Conservation (phyloP, 2,888 invertebrate species). For the Coleophora deauratella region DNA sequence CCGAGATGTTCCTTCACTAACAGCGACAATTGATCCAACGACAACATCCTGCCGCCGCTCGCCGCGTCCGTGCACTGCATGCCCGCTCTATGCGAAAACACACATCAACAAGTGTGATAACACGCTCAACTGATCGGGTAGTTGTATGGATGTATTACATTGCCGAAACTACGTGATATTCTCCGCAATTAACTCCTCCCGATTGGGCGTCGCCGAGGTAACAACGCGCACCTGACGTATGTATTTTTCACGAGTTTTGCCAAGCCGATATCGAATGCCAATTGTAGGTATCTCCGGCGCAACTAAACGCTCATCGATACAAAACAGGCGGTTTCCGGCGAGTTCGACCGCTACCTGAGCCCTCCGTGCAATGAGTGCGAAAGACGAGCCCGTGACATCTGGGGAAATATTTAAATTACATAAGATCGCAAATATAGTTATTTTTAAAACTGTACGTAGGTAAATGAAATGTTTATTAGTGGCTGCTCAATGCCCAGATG, state of each 20-base stretch:
- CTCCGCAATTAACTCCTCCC: slow-evolving; percentile 46
- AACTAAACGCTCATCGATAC: slow-evolving; percentile 10
- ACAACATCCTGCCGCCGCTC: slow-evolving; percentile 66
- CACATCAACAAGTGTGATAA: slow-evolving; percentile 62
- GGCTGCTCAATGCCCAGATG: slow-evolving; percentile 24
- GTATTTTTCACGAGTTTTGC: slow-evolving; percentile 45
- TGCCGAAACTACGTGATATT: slow-evolving; percentile 48
- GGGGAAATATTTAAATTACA: slow-evolving; percentile 35
- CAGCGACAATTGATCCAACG: slow-evolving; percentile 65
- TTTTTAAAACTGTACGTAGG: slow-evolving; percentile 49
- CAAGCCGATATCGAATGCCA: slow-evolving; percentile 38
- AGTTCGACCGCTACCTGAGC: slow-evolving; percentile 41
- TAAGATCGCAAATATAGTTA: slow-evolving; percentile 42
- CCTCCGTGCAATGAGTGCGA: slow-evolving; percentile 31
- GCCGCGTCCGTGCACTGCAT: slow-evolving; percentile 56
- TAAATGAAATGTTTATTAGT: slow-evolving; percentile 30
- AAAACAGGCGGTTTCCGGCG: slow-evolving; percentile 17
- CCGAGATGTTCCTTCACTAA: slow-evolving; percentile 63
- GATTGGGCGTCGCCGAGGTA: slow-evolving; percentile 17
- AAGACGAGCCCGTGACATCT: slow-evolving; percentile 50
- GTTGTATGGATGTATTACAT: slow-evolving; percentile 46
- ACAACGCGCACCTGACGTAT: slow-evolving; percentile 36
- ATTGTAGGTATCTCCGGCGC: slow-evolving; percentile 32
- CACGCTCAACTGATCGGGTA: slow-evolving; percentile 25
- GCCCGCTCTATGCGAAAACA: slow-evolving; percentile 51